These are phyloP conservation scores for Xylocopa sonorina DNA, from an alignment of 1,140 invertebrate species.

Conservation along the genomic window DNA sequence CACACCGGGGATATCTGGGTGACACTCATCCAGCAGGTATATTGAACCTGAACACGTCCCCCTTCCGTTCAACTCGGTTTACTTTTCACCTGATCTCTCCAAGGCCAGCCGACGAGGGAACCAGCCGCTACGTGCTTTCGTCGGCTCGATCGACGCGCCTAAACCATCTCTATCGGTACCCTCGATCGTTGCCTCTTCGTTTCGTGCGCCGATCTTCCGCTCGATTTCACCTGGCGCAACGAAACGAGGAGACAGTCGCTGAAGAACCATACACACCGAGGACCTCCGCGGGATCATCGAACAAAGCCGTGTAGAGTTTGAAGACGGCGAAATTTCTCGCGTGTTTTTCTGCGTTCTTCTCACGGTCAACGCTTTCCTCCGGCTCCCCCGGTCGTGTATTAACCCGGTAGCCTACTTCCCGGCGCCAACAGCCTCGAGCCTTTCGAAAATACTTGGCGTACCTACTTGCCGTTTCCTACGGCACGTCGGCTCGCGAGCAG, in stretches of 20 bases:
- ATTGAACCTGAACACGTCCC: constrained; percentile 34
- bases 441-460: constrained; percentile 77
- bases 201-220: neutral
- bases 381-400: constrained; percentile 52
- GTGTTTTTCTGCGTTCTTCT: constrained; percentile 39
- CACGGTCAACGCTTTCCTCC: constrained; percentile 17
- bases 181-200: neutral
- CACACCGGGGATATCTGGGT: constrained; percentile 24
- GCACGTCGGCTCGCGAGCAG: constrained; percentile 16
- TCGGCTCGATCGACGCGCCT: neutral
- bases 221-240: neutral
- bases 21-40: constrained; percentile 41
- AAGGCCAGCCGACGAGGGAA: constrained; percentile 26
- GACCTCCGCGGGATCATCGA: neutral
- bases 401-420: constrained; percentile 77
- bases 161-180: neutral
- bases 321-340: constrained; percentile 36
- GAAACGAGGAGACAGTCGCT: neutral
- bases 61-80: constrained; percentile 37
- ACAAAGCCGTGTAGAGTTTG: no score
- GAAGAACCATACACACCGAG: neutral
- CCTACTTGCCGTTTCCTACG: constrained; percentile 47
- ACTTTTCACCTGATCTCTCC: constrained; percentile 45
- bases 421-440: constrained; percentile 66
- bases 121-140: constrained; percentile 17